Percentiles rank a stretch among this genome's conserved stretches.
phyloP scores from a whole-genome alignment of 2,888 invertebrate species.

The Phortica okadai region DNA sequence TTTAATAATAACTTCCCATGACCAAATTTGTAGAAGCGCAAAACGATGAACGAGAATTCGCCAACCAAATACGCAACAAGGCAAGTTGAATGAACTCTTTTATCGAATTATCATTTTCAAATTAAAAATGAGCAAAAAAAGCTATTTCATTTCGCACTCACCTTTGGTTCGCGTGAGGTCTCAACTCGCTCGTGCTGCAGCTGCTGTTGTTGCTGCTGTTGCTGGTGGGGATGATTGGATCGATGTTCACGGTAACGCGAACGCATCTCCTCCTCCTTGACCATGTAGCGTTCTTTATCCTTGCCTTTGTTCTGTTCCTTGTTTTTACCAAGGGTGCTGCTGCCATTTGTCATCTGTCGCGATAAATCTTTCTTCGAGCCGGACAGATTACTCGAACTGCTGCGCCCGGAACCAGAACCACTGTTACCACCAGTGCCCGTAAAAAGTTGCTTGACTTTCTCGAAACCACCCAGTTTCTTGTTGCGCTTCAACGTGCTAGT shows the following conservation, averaged over 20 bases:
- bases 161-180: conserved; percentile 74
- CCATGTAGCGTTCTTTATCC: conserved; percentile 75
- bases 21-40: conserved; percentile 45
- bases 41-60: conserved; percentile 19
- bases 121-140: conserved; percentile 44
- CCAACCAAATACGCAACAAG: background rate
- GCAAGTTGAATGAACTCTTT: conserved; percentile 52
- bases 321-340: conserved; percentile 69
- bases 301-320: conserved; percentile 40
- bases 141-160: conserved; percentile 49
- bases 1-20: conserved; percentile 62
- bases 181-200: conserved; percentile 74
- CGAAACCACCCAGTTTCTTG: conserved; percentile 84
- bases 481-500: conserved; percentile 74
- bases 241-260: conserved; percentile 80
- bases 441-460: conserved; percentile 88
- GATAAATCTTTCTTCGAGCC: conserved; percentile 60
- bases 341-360: conserved; percentile 58
- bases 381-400: conserved; percentile 65
- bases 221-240: conserved; percentile 40
- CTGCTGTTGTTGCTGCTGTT: conserved; percentile 43
- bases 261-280: conserved; percentile 79
- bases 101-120: conserved; percentile 53
- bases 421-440: conserved; percentile 78
- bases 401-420: conserved; percentile 77